phyloP scores from a whole-genome alignment of 1,140 invertebrate genomes.

The Bombus pascuorum region DNA sequence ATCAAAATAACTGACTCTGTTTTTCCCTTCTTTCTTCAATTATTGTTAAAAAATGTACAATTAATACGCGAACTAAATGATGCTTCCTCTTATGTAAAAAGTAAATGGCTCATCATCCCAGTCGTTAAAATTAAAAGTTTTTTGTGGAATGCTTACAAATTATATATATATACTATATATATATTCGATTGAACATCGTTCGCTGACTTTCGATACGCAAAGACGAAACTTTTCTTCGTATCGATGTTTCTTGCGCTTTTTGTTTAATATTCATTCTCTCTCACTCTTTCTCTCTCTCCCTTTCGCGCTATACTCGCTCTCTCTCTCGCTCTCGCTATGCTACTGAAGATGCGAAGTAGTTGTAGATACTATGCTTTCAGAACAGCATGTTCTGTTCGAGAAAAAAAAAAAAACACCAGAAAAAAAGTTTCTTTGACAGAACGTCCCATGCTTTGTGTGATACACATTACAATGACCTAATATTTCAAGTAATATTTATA shows the following conservation, averaged over 20 bases:
- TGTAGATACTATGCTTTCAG: slow-evolving; percentile 32
- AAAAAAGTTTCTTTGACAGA: slow-evolving; percentile 29
- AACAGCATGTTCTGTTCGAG: slow-evolving; percentile 35
- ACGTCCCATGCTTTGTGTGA: slow-evolving; percentile 57
- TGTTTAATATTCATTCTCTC: background rate
- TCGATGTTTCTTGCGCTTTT: slow-evolving; percentile 9
- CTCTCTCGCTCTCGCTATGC: slow-evolving; percentile 17
- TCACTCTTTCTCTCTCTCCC: background rate
- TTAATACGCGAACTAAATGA: slow-evolving; percentile 65
- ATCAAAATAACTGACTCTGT: background rate
- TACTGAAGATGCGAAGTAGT: slow-evolving; percentile 58
- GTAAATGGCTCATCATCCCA: slow-evolving; percentile 58
- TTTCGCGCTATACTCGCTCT: background rate
- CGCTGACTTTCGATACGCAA: slow-evolving; percentile 47
- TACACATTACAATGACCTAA: slow-evolving; percentile 66
- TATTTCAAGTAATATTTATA: slow-evolving; percentile 71
- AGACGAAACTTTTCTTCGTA: background rate
- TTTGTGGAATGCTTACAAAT: slow-evolving; percentile 75
- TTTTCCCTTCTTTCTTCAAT: background rate
- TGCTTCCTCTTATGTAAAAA: slow-evolving; percentile 41
- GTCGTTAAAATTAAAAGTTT: slow-evolving; percentile 62
- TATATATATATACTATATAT: background rate
- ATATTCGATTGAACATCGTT: slow-evolving; percentile 15
- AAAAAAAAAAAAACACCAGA: background rate
- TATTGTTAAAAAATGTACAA: slow-evolving; percentile 66